Percentiles rank a stretch among this genome's conserved stretches.
Evolutionary conservation across 1,140 invertebrate genomes (phyloP).

Genomic region (Dendroctonus ponderosae): DNA sequence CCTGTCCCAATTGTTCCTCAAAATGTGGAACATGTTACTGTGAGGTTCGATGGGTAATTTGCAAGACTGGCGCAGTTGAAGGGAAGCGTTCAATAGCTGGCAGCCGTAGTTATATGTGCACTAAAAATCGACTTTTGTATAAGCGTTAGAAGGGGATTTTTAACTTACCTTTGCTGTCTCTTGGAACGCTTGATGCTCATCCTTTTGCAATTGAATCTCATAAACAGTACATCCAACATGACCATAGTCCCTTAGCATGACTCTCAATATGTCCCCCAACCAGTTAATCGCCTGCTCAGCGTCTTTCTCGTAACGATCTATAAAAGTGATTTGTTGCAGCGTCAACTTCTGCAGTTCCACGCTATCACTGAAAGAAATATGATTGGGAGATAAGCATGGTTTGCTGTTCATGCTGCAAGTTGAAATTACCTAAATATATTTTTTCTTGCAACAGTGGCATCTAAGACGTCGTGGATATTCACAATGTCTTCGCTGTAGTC

Average conservation of each 20-base stretch:
- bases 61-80: slow-evolving; percentile 71
- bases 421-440: slow-evolving; percentile 56
- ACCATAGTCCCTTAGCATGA: slow-evolving; percentile 66
- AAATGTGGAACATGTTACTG: slow-evolving; percentile 53
- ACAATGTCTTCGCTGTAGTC: slow-evolving; percentile 72
- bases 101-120: slow-evolving; percentile 78
- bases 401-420: not conserved
- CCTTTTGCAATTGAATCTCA: slow-evolving; percentile 74
- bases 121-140: slow-evolving; percentile 49
- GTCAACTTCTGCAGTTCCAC: slow-evolving; percentile 71
- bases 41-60: slow-evolving; percentile 64
- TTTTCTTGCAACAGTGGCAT: slow-evolving; percentile 62
- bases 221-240: slow-evolving; percentile 69
- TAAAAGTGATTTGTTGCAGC: slow-evolving; percentile 72
- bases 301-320: slow-evolving; percentile 74
- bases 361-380: slow-evolving; percentile 55
- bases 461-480: slow-evolving; percentile 68
- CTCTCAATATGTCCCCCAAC: slow-evolving; percentile 71
- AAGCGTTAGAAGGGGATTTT: no score
- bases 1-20: slow-evolving; percentile 69
- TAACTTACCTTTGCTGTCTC: slow-evolving; percentile 69
- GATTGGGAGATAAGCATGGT: not conserved
- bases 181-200: slow-evolving; percentile 74
- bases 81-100: slow-evolving; percentile 71
- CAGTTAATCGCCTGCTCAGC: slow-evolving; percentile 71